A percentile compares a stretch with the other conserved stretches of the same genome.
Evolutionary conservation across 2,888 invertebrate species (phyloP).

Genomic region (Synanthedon andrenaeformis): DNA sequence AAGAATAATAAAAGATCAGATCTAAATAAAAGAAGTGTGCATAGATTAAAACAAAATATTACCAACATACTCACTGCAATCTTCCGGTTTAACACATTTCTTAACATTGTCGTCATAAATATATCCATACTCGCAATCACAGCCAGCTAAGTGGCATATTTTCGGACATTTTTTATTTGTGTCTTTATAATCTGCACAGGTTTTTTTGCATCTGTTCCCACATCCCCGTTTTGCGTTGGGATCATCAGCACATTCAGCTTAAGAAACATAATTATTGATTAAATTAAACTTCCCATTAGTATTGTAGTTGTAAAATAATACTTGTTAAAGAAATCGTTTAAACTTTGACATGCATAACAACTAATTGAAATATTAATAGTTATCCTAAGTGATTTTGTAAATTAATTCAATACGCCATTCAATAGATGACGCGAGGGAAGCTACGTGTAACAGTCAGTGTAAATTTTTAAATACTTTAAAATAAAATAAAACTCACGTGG

Average conservation of each 20-base stretch:
- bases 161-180: conserved; percentile 2
- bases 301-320: background rate
- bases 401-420: too few species aligned
- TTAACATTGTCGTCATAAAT: conserved; percentile 5
- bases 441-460: too few species aligned
- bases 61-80: conserved; percentile 6
- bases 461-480: too few species aligned
- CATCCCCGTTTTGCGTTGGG: conserved; percentile 6
- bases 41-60: too few species aligned
- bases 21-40: too few species aligned
- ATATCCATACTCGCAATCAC: conserved; percentile 6
- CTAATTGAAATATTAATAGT: too few species aligned
- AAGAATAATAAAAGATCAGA: too few species aligned
- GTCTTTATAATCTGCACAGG: conserved; percentile 6
- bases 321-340: too few species aligned
- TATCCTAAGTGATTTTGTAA: too few species aligned
- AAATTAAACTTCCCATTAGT: background rate
- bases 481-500: conserved; percentile 3
- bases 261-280: background rate
- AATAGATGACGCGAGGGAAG: too few species aligned
- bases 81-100: conserved; percentile 6
- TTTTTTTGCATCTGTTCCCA: conserved; percentile 5
- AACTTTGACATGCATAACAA: too few species aligned
- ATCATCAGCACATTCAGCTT: conserved; percentile 6
- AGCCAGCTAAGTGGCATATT: conserved; percentile 3